Evolutionary conservation across 2,888 invertebrate genomes (phyloP), one percentile per base, ranked within the genome.

Genomic region (Eupithecia insigniata): DNA sequence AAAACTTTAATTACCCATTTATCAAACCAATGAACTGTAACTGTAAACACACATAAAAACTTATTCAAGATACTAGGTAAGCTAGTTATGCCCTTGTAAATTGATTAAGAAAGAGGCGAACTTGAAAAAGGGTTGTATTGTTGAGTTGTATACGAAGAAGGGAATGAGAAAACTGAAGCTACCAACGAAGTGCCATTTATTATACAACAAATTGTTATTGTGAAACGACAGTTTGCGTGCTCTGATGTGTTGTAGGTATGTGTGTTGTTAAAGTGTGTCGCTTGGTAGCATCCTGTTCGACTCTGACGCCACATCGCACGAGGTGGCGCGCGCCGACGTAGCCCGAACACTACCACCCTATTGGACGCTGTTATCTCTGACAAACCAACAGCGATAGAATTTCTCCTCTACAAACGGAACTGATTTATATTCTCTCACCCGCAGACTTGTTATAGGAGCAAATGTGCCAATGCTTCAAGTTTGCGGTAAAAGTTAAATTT

Each of bases 321-420:
- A 93, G 90, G 87, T 87, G 86, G 84, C 86, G 87, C 82, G 86
- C 79, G 81, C 77, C 88, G 83, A 89, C 92, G 92, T 90, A 83
- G 89, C 79, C 83, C 79, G 81, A 85, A 86, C 85, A 81, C 89
- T 82, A 83, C 86, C 80, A 87, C 85, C 84, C 89, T 85, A 94
- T 94, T 94, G 93, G 93, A 79, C 82, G 87, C 78, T 87, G 85
- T 93, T 94, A 93, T 93, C 93, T 87, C 83, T 83, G 75, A 83
- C 85, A 83, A 87, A 87, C 88, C 85, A 84, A 85, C 85, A 83
- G 84, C 87, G 89, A 91, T 91, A 91, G 84, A 92, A 92, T 93
- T 93, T 94, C 93, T 93, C 92, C 86, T 85, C 79, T 85, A 87
- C 85, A 89, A 89, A 90, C 88, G 91, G 88, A 90, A 90, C 89